These are phyloP conservation scores for Euthynnus affinis DNA, from an alignment of 2,797 vertebrate genomes.

Conservation along the genomic window DNA sequence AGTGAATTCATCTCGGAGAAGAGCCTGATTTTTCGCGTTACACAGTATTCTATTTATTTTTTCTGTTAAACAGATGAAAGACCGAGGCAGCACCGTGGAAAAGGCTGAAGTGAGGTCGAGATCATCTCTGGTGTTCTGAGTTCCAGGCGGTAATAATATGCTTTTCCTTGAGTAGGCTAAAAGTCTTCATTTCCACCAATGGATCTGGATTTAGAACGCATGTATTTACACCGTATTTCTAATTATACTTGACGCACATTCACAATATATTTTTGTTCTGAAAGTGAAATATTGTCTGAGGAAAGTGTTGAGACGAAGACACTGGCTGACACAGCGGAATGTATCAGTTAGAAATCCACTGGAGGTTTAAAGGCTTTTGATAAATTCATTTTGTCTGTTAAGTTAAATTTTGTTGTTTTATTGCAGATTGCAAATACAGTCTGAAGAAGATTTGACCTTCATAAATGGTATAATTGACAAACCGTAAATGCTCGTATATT, in stretches of 20 bases:
- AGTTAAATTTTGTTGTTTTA: background rate
- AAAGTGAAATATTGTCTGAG: conserved; percentile 24
- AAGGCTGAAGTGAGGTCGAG: background rate
- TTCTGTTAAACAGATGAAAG: background rate
- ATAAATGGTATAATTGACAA: background rate
- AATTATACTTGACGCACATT: conserved; percentile 45
- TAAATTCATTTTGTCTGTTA: background rate
- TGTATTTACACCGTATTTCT: conserved; percentile 24
- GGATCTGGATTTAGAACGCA: conserved; percentile 41
- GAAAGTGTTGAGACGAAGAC: background rate
- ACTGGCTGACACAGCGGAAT: background rate
- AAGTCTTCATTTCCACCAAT: conserved; percentile 35
- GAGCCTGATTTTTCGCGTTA: background rate
- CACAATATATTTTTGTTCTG: conserved; percentile 16
- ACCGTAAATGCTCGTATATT: background rate
- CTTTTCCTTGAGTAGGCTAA: too few species aligned
- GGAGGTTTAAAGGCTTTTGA: too few species aligned
- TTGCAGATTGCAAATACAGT: background rate
- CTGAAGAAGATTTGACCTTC: background rate
- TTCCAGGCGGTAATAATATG: conserved; percentile 32
- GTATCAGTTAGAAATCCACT: background rate
- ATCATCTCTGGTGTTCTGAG: conserved; percentile 21
- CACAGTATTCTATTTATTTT: background rate
- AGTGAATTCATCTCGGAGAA: background rate
- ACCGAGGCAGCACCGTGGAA: background rate